Conservation (phyloP, 2,797 vertebrate species). For the Falco peregrinus region DNA sequence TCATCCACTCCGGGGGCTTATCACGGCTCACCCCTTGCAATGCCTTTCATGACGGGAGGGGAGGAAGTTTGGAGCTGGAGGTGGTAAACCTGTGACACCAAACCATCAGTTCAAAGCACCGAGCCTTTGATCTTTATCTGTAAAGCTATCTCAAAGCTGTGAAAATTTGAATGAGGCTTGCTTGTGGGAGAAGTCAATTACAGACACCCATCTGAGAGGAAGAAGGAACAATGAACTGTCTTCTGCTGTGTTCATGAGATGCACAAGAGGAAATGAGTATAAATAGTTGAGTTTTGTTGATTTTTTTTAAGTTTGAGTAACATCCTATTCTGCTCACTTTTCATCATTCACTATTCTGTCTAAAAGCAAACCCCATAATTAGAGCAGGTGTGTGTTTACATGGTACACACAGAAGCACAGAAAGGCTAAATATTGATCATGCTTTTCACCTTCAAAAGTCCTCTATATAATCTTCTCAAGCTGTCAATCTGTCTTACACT, state of each 20-base stretch:
- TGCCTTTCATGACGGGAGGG: not conserved
- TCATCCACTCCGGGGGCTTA: not conserved
- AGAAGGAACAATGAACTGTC: not conserved
- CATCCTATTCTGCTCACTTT: not conserved
- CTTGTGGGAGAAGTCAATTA: not conserved
- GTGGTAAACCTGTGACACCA: not conserved
- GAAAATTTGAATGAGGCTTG: conserved; percentile 14
- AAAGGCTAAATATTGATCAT: not conserved
- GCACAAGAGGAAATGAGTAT: not conserved
- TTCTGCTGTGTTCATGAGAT: not conserved
- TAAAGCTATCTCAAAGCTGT: conserved; percentile 2
- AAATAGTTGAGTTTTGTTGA: not conserved
- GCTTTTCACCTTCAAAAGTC: not conserved
- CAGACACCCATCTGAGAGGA: not conserved
- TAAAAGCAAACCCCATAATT: not conserved
- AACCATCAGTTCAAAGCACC: not conserved
- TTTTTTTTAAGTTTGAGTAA: not conserved
- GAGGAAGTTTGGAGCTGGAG: not conserved
- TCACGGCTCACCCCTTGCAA: not conserved
- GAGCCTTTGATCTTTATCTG: conserved; percentile 26
- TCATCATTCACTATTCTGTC: not conserved
- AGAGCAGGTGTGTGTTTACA: conserved; percentile 18
- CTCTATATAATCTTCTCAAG: not conserved
- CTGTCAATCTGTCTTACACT: not conserved
- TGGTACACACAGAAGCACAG: not conserved